Percentiles rank a stretch among this genome's conserved stretches.
Conservation (phyloP, 2,797 vertebrate genomes). For the Thamnophis elegans region DNA sequence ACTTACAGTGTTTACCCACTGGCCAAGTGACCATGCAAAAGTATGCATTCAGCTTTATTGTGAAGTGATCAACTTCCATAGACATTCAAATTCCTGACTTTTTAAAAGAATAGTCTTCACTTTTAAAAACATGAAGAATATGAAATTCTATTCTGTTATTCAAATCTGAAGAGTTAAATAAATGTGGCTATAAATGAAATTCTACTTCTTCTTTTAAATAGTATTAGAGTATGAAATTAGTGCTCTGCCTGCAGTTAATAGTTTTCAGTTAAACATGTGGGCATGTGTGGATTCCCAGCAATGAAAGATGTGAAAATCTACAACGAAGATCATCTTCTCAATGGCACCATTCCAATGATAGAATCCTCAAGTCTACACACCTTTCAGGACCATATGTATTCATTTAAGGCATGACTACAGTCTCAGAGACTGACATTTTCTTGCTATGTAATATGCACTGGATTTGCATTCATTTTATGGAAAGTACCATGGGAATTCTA, state of each 20-base stretch:
- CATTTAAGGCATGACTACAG: neutral
- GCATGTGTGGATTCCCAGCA: neutral
- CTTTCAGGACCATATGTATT: neutral
- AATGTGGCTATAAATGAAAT: neutral
- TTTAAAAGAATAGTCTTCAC: neutral
- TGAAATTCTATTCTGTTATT: neutral
- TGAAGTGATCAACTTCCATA: neutral
- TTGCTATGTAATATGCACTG: neutral
- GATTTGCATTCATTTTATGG: neutral
- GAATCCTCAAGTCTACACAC: neutral
- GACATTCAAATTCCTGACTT: neutral
- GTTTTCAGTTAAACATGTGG: neutral
- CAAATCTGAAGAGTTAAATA: neutral
- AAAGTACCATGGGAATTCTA: neutral
- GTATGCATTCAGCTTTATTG: neutral
- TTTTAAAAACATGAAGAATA: neutral
- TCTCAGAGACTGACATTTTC: neutral
- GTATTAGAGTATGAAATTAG: neutral
- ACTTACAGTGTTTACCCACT: neutral
- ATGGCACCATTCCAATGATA: neutral
- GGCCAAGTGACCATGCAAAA: neutral
- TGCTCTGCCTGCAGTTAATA: neutral
- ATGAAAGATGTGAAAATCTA: neutral
- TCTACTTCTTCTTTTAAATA: neutral
- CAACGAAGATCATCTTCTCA: neutral